Percentiles rank a stretch among this genome's conserved stretches.
phyloP scores from a whole-genome alignment of 2,797 vertebrate species.

The Oreochromis mossambicus region DNA sequence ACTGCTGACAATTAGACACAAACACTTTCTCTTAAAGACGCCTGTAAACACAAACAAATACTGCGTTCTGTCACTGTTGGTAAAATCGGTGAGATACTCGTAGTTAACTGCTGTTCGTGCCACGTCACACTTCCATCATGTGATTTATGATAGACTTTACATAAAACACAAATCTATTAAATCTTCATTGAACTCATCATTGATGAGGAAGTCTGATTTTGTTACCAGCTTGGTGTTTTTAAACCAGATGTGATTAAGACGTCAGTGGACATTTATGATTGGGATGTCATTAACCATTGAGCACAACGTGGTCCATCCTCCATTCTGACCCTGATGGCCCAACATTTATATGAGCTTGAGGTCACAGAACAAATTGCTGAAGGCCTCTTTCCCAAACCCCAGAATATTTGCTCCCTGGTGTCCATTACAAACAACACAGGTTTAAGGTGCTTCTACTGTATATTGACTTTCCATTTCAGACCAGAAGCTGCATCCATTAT shows the following conservation, averaged over 20 bases:
- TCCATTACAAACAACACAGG: background rate
- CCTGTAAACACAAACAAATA: background rate
- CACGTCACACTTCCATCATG: background rate
- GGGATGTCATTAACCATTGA: background rate
- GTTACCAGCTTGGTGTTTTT: background rate
- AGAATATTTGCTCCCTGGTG: background rate
- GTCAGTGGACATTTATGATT: background rate
- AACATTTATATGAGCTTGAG: background rate
- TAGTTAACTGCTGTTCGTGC: background rate
- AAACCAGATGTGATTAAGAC: background rate
- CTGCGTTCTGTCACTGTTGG: background rate
- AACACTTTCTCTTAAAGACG: background rate
- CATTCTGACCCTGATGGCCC: background rate
- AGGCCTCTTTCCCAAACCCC: background rate
- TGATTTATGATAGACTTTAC: background rate
- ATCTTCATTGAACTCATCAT: background rate
- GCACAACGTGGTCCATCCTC: background rate
- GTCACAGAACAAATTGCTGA: background rate
- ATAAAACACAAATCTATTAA: background rate
- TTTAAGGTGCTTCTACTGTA: background rate
- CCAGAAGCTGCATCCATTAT: background rate
- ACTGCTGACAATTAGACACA: background rate
- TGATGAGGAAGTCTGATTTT: background rate
- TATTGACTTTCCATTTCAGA: background rate
- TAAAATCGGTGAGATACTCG: background rate